Conservation (phyloP, 2,888 invertebrate genomes). For the Choristoneura rosaceana region DNA sequence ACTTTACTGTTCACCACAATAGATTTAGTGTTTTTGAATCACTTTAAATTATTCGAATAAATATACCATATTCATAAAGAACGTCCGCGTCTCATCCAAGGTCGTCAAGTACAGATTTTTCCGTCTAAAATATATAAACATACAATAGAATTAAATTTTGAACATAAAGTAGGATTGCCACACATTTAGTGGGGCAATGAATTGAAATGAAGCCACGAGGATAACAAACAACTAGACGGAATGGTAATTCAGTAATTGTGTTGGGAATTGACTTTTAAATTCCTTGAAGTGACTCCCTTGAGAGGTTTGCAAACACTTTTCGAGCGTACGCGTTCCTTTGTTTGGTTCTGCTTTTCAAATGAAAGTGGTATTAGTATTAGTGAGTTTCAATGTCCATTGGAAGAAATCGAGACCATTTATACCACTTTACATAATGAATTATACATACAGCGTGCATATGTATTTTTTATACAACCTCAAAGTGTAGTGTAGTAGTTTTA, state of each 20-base stretch:
- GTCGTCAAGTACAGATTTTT: neutral
- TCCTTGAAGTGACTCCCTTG: conserved; percentile 56
- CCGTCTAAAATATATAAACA: neutral
- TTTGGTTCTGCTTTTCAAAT: conserved; percentile 43
- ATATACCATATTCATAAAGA: neutral
- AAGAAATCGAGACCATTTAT: no score
- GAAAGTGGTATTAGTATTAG: conserved; percentile 7
- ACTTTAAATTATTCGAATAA: neutral
- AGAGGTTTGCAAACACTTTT: conserved; percentile 62
- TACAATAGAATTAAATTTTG: neutral
- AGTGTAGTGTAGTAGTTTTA: no score
- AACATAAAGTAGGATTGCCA: conserved; percentile 5
- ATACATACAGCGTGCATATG: no score
- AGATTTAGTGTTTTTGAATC: neutral
- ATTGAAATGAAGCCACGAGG: conserved; percentile 7
- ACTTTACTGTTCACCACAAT: neutral
- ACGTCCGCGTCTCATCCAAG: neutral
- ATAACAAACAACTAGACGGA: neutral
- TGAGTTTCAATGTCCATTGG: conserved; percentile 18
- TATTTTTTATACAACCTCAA: no score
- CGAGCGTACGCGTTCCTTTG: conserved; percentile 40
- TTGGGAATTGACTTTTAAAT: conserved; percentile 51
- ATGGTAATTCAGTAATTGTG: conserved; percentile 28
- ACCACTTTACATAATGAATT: no score
- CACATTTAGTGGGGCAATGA: neutral